Evolutionary conservation across 2,113 vertebrate genomes (phyloP), one percentile per base, ranked within the genome.

Genomic region (Acrocephalus kingi): DNA sequence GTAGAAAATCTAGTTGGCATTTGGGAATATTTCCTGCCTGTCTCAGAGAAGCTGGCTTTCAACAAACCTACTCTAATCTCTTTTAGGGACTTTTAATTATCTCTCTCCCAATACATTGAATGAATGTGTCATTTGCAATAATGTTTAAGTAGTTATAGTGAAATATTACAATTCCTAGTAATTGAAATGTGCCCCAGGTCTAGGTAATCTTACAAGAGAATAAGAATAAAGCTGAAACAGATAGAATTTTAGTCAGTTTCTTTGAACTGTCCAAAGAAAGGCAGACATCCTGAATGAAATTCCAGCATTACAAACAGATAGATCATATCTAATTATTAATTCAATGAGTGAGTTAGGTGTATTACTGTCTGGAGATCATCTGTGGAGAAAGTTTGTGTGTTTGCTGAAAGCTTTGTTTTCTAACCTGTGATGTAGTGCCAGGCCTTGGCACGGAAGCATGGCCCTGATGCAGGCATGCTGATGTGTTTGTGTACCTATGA

Each of bases 401-500:
- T 68, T 85, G 54, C 33, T 90, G 86, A 77, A 72, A 91, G 64
- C 69, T 96, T 96, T 93, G 86, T 83, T 96, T 91, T 84, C 51
- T 76, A 85, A 71, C 59, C 75, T 92, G 73, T 96, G 92, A 94
- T 92, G 81, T 52, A 79, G 78, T 96, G 75, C 79, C 93, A 91
- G 72, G 68, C 52, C 71, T 89, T 92, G 85, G 92, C 86, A 84
- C 0, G 0, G 87, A 62, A 86, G n/a, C 5, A 5, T 27, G 39
- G 39, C 78, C 81, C 52, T 79, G 73, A 14, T 64, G 64, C 66
- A 81, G 89, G 74, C 78, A 78, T 51, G 81, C 90, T 83, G 75
- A 55, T 92, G 45, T 93, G 84, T 94, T 97, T 95, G 45, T 89
- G 18, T 48, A 94, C 94, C 89, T 94, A 68, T 24, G 91, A 89